phyloP scores from a whole-genome alignment of 2,888 invertebrate species.

The Lasioglossum marginatum region DNA sequence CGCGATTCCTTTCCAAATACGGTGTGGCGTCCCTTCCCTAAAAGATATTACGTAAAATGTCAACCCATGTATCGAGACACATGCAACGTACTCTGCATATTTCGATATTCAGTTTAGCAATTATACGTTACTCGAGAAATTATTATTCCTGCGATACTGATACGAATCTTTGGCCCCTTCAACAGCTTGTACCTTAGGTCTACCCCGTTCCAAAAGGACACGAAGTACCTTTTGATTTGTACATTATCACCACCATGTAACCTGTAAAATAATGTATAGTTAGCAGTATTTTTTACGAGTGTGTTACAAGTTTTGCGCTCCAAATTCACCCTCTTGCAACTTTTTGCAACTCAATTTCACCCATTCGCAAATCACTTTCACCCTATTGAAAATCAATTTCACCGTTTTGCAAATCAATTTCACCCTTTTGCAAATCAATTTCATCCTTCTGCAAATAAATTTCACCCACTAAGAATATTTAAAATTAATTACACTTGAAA shows the following conservation, averaged over 20 bases:
- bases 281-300: not conserved
- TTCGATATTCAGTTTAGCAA: not conserved
- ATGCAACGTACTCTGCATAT: not conserved
- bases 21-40: slow-evolving; percentile 98
- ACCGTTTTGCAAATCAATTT: no score
- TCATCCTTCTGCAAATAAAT: no score
- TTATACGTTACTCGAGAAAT: slow-evolving; percentile 93
- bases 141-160: slow-evolving; percentile 97
- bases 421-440: no score
- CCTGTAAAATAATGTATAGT: slow-evolving; percentile 81
- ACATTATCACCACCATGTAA: slow-evolving; percentile 92
- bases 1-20: slow-evolving; percentile 96
- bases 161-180: slow-evolving; percentile 95
- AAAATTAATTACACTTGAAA: no score
- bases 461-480: no score
- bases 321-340: no score
- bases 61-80: not conserved
- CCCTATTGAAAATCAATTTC: no score
- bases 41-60: slow-evolving; percentile 2
- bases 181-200: slow-evolving; percentile 96
- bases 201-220: slow-evolving; percentile 98
- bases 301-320: no score
- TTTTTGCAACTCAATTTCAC: no score
- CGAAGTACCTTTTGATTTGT: slow-evolving; percentile 96
- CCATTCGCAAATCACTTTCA: no score